These are phyloP conservation scores for Netelia virgata DNA, from an alignment of 2,888 invertebrate genomes.

Conservation along the genomic window DNA sequence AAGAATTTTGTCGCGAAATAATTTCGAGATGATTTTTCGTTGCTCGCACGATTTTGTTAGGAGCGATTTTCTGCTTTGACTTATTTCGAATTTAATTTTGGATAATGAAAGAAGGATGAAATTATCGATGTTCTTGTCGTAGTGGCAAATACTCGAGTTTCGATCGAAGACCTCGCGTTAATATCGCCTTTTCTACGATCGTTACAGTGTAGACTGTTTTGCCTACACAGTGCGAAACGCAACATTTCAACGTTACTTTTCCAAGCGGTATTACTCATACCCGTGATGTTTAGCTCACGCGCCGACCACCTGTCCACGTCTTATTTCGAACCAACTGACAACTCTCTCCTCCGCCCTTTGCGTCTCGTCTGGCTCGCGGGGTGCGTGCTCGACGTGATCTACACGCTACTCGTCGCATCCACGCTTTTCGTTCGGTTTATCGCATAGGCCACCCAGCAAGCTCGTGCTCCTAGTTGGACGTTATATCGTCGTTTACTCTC, in stretches of 20 bases:
- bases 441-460: slow-evolving; percentile 62
- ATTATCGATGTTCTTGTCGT: not conserved
- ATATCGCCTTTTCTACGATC: not conserved
- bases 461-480: slow-evolving; percentile 36
- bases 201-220: slow-evolving; percentile 16
- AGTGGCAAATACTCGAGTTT: not conserved
- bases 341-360: slow-evolving; percentile 38
- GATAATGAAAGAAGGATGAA: not conserved
- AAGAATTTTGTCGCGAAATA: too few species aligned
- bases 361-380: slow-evolving; percentile 45
- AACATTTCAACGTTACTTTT: slow-evolving; percentile 61
- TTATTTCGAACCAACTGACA: slow-evolving; percentile 62
- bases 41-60: too few species aligned
- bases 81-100: not conserved
- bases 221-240: slow-evolving; percentile 42
- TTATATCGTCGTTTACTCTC: slow-evolving; percentile 29
- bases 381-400: slow-evolving; percentile 24
- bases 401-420: slow-evolving; percentile 24
- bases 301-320: slow-evolving; percentile 72
- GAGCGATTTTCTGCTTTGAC: too few species aligned
- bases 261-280: slow-evolving; percentile 47
- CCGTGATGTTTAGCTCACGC: slow-evolving; percentile 67
- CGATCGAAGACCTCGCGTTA: slow-evolving; percentile 2
- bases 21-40: too few species aligned
- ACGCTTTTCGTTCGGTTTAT: slow-evolving; percentile 29